Base-by-base conservation (phyloP, 2,888 invertebrate species). In the Drosophila dives region DNA sequence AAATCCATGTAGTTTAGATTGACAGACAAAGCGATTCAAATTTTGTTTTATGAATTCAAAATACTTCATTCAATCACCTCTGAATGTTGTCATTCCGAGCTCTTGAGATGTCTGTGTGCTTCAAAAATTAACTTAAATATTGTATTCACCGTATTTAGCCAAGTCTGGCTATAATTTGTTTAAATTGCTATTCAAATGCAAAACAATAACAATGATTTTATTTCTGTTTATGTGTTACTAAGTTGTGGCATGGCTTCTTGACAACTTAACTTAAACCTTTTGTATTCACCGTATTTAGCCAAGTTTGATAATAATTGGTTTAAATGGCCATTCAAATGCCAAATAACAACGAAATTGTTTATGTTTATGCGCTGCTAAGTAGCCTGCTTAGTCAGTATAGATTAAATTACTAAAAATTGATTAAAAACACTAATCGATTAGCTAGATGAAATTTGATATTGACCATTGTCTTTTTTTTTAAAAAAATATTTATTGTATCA, bases 1-100 rank as follows among this genome's bases (percentile, higher is more conserved):
- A 75, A 64, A 80, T 20, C 40, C 15, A 33, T 71, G 38, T 48
- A 45, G 59, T 40, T 82, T 86, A 84, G 84, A 85, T 85, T 89
- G 86, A 87, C 40, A 56, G n/a, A 79, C 80, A 87, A 82, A 71
- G 51, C 62, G 77, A 67, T 48, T 75, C 55, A 48, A 58, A 51
- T 50, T 60, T 63, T 54, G 55, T 58, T 34, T 45, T 48, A 38
- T 59, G 23, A 65, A 60, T 55, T 65, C 32, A 36, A 38, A 26
- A 33, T 36, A 55, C 26, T 65, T 65, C 45, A 60, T 56, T 55
- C 61, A 77, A 55, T 49, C 61, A 53, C 49, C 60, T 73, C 68
- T 67, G 65, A 68, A 54, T 77, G 58, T 60, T 34, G 70, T 26
- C 8, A 63, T 45, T 45, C 23, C 3, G 15, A 45, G 15, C 15